Conservation (phyloP, 2,888 invertebrate species). For the Drosophila mulleri region DNA sequence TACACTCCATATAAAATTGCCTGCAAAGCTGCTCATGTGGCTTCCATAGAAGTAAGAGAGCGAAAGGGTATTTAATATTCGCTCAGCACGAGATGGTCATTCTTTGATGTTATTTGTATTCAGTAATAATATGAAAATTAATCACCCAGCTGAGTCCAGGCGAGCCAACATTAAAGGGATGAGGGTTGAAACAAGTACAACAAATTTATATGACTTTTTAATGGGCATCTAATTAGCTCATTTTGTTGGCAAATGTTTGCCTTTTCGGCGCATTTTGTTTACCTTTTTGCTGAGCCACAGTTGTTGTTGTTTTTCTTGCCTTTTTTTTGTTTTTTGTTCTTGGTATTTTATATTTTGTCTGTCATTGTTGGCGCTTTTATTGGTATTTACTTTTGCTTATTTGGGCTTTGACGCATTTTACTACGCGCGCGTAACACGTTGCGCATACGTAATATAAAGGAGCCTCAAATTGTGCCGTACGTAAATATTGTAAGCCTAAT, state of each 20-base stretch:
- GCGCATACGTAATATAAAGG: constrained; percentile 67
- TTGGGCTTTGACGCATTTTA: constrained; percentile 62
- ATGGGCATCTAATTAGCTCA: constrained; percentile 75
- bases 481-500: constrained; percentile 57
- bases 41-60: no score
- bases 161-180: constrained; percentile 2
- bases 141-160: constrained; percentile 58
- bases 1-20: not conserved
- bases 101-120: constrained; percentile 1
- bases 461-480: constrained; percentile 66
- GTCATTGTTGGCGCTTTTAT: constrained; percentile 24
- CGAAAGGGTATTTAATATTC: not conserved
- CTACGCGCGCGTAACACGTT: constrained; percentile 59
- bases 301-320: constrained; percentile 19
- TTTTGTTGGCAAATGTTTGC: constrained; percentile 56
- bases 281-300: constrained; percentile 37
- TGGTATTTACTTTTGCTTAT: constrained; percentile 56
- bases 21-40: not conserved
- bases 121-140: constrained; percentile 76
- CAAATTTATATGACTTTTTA: constrained; percentile 67
- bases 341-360: constrained; percentile 11
- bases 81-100: not conserved
- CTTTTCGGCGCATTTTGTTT: constrained; percentile 54
- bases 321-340: constrained; percentile 21
- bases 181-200: constrained; percentile 14